These are phyloP conservation scores for Capitulum mitella DNA, from an alignment of 2,888 invertebrate genomes.

Conservation along the genomic window DNA sequence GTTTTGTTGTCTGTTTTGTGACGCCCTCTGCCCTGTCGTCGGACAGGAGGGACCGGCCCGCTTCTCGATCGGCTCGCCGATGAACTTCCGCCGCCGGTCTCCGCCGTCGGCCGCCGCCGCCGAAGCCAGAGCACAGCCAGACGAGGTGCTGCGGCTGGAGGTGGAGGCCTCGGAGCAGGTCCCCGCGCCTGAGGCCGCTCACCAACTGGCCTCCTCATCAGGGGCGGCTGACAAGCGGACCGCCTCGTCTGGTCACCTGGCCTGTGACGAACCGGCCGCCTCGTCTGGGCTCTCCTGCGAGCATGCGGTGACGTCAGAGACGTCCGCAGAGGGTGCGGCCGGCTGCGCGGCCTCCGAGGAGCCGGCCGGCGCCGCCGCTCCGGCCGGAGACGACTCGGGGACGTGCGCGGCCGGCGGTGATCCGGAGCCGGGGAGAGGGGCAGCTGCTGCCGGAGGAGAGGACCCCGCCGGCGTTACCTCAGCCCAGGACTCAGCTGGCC, in stretches of 20 bases:
- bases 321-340: not conserved
- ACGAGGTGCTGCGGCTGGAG: not conserved
- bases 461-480: not conserved
- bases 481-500: not conserved
- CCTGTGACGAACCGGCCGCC: no score
- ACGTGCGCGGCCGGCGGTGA: not conserved
- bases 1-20: no score
- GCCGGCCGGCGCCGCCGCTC: not conserved
- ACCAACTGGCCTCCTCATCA: no score
- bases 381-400: not conserved
- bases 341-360: no score
- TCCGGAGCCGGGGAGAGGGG: not conserved
- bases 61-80: not conserved
- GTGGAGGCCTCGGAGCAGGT: no score
- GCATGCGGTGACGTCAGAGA: no score
- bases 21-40: not conserved
- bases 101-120: not conserved
- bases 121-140: not conserved
- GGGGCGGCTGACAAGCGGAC: no score
- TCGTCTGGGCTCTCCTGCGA: no score
- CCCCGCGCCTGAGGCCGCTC: no score
- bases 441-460: not conserved
- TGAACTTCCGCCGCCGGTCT: not conserved
- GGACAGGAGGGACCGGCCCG: not conserved
- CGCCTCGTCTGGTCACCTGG: no score